Evolutionary conservation across 1,140 invertebrate genomes (phyloP).

Genomic region (Hyles euphorbiae): DNA sequence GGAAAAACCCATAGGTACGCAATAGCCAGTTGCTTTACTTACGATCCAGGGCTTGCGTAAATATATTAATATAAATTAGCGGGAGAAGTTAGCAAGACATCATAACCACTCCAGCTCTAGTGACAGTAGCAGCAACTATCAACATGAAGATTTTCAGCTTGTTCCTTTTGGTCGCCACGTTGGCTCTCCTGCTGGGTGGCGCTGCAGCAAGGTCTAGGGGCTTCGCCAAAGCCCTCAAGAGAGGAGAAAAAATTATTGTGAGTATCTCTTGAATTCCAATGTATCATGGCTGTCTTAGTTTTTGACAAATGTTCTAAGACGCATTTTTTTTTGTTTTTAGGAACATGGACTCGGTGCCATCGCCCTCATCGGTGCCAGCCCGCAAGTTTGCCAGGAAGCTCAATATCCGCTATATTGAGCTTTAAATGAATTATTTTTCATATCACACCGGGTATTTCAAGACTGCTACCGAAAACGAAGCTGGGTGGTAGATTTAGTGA

Average conservation of each 20-base stretch:
- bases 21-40: no score
- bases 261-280: slow-evolving; percentile 6
- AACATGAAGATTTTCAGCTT: slow-evolving; percentile 17
- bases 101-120: no score
- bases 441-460: no score
- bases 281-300: not conserved
- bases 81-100: no score
- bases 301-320: not conserved
- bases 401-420: no score
- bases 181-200: slow-evolving; percentile 12
- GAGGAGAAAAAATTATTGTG: slow-evolving; percentile 23
- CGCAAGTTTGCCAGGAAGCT: slow-evolving; percentile 8
- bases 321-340: slow-evolving; percentile 9
- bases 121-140: not conserved
- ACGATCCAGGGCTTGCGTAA: no score
- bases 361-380: slow-evolving; percentile 4
- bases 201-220: slow-evolving; percentile 7
- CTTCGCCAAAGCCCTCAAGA: slow-evolving; percentile 13
- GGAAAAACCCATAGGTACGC: no score
- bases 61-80: no score
- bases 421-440: not conserved
- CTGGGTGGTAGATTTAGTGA: no score
- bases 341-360: slow-evolving; percentile 11
- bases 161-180: slow-evolving; percentile 9
- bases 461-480: no score